Conservation (phyloP, 2,888 invertebrate species). For the Cantharis nigra region DNA sequence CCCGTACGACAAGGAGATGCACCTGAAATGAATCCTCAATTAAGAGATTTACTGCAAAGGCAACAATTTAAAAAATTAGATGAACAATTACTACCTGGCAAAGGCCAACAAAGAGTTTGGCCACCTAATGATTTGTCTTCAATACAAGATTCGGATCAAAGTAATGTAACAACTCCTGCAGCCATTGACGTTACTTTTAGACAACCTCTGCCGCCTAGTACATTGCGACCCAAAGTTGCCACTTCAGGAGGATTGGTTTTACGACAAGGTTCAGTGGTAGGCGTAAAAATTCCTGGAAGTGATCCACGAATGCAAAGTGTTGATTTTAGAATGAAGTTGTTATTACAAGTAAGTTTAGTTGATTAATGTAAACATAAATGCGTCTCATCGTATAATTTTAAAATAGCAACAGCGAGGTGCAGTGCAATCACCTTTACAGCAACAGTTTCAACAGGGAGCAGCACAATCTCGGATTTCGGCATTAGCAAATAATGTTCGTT, state of each 20-base stretch:
- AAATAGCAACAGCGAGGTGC: slow-evolving; percentile 50
- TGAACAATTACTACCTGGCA: slow-evolving; percentile 49
- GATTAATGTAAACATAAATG: neutral
- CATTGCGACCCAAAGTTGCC: slow-evolving; percentile 60
- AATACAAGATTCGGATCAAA: slow-evolving; percentile 44
- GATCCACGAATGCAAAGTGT: slow-evolving; percentile 59
- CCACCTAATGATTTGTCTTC: slow-evolving; percentile 50
- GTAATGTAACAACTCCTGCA: slow-evolving; percentile 40
- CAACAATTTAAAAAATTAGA: slow-evolving; percentile 68
- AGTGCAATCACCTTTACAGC: slow-evolving; percentile 44
- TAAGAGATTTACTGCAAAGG: slow-evolving; percentile 79
- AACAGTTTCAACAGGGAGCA: slow-evolving; percentile 34
- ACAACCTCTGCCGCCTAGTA: slow-evolving; percentile 67
- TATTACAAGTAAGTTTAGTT: slow-evolving; percentile 51
- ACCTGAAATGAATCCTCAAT: slow-evolving; percentile 72
- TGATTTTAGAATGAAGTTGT: slow-evolving; percentile 60
- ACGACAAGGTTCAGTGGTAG: slow-evolving; percentile 43
- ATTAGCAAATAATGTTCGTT: neutral
- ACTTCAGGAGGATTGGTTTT: slow-evolving; percentile 40
- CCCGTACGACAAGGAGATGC: slow-evolving; percentile 47
- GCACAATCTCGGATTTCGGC: slow-evolving; percentile 17
- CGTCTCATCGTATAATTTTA: neutral
- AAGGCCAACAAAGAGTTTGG: slow-evolving; percentile 60
- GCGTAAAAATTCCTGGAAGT: slow-evolving; percentile 47
- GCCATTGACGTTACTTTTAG: slow-evolving; percentile 68